A percentile compares a stretch with the other conserved stretches of the same genome.
phyloP scores from a whole-genome alignment of 2,797 vertebrate genomes.

The Amblyraja radiata region DNA sequence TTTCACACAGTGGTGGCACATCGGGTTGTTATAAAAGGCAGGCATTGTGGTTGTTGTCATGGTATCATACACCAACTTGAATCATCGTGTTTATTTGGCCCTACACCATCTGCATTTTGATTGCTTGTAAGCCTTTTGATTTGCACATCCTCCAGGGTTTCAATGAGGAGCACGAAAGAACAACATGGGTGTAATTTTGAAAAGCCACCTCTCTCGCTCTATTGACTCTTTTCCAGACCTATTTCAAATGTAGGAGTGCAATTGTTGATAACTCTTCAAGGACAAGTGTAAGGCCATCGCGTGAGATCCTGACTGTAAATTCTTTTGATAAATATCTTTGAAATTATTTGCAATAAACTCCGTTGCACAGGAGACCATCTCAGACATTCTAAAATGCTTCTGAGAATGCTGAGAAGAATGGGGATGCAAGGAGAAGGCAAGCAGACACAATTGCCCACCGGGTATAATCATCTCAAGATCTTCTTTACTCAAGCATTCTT shows the following conservation, averaged over 20 bases:
- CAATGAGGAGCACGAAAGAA: neutral
- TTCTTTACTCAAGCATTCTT: neutral
- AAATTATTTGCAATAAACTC: neutral
- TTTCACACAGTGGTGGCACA: conserved; percentile 7
- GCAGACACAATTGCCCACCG: neutral
- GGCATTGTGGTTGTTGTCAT: conserved; percentile 30
- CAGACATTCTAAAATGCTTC: neutral
- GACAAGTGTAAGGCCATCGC: too few species aligned
- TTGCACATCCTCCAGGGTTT: neutral
- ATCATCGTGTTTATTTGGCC: conserved; percentile 1
- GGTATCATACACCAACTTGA: conserved; percentile 5
- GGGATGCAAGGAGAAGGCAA: neutral
- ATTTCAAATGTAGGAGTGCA: neutral
- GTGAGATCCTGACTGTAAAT: neutral
- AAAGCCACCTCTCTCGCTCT: neutral
- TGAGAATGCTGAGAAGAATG: neutral
- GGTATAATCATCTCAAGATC: neutral
- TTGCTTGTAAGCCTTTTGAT: neutral
- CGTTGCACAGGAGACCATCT: neutral
- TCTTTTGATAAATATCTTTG: too few species aligned
- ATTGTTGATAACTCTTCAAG: neutral
- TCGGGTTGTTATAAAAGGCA: neutral
- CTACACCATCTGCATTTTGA: conserved; percentile 5
- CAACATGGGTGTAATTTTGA: neutral
- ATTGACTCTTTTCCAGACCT: neutral